Conservation (phyloP, 1,140 invertebrate genomes). For the Ceratitis capitata region DNA sequence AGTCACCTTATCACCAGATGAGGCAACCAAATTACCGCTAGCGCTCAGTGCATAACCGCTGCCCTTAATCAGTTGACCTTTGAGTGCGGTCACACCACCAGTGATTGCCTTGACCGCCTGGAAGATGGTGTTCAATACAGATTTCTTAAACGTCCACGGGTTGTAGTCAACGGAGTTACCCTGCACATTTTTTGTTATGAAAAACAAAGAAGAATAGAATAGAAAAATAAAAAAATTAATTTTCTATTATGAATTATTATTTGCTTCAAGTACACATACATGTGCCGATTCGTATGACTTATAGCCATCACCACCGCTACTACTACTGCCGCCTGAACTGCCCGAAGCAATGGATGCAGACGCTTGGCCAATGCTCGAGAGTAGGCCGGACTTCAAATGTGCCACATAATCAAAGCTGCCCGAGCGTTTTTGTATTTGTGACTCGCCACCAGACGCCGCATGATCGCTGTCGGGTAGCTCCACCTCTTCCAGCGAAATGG, state of each 20-base stretch:
- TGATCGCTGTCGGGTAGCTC: slow-evolving; percentile 58
- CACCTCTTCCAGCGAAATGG: slow-evolving; percentile 59
- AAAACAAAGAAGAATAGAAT: not conserved
- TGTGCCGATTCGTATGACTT: slow-evolving; percentile 62
- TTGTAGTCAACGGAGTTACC: slow-evolving; percentile 70
- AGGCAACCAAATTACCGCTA: slow-evolving; percentile 72
- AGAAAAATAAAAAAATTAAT: not conserved
- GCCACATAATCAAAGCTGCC: slow-evolving; percentile 66
- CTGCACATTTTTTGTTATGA: slow-evolving; percentile 52
- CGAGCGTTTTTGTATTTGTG: slow-evolving; percentile 62
- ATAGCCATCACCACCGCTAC: slow-evolving; percentile 67
- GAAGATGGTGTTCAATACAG: slow-evolving; percentile 79
- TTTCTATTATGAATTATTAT: not conserved
- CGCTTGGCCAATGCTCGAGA: slow-evolving; percentile 69
- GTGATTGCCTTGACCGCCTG: slow-evolving; percentile 87
- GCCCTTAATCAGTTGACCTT: slow-evolving; percentile 85
- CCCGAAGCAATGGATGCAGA: slow-evolving; percentile 69
- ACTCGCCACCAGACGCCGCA: slow-evolving; percentile 57
- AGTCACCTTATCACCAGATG: slow-evolving; percentile 75
- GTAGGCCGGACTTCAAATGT: slow-evolving; percentile 66
- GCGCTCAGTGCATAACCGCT: slow-evolving; percentile 79
- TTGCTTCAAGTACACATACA: slow-evolving; percentile 50
- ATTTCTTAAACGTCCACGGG: slow-evolving; percentile 81
- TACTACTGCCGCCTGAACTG: slow-evolving; percentile 68
- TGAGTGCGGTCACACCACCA: slow-evolving; percentile 82